Evolutionary conservation across 1,140 invertebrate species (phyloP).

Genomic region (Manduca sexta): DNA sequence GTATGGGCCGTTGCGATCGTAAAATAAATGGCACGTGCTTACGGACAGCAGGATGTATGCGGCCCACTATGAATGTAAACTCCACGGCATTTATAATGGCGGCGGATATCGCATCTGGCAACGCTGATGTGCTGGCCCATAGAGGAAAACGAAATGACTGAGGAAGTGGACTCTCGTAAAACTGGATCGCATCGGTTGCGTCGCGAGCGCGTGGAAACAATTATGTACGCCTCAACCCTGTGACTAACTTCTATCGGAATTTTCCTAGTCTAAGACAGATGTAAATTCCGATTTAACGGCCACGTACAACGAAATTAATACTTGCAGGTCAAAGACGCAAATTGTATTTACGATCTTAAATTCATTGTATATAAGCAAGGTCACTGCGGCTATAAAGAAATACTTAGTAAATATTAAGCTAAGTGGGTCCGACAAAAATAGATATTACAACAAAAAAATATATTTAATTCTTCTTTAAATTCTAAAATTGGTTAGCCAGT

Average conservation of each 20-base stretch:
- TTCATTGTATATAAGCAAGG: no score
- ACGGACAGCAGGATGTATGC: slow-evolving; percentile 46
- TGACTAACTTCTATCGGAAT: neutral
- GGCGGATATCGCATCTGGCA: slow-evolving; percentile 50
- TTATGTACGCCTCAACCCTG: slow-evolving; percentile 8
- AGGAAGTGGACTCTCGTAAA: slow-evolving; percentile 33
- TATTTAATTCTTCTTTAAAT: no score
- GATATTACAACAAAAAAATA: no score
- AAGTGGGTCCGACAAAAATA: no score
- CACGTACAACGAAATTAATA: no score
- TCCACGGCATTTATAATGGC: slow-evolving; percentile 32
- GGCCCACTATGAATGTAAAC: slow-evolving; percentile 31
- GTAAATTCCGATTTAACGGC: no score
- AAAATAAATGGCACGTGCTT: slow-evolving; percentile 37
- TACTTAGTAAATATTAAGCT: no score
- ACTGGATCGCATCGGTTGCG: slow-evolving; percentile 14
- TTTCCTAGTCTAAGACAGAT: no score
- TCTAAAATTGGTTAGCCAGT: no score
- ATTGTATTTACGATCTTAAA: no score
- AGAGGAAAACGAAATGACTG: slow-evolving; percentile 38
- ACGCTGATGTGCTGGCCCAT: slow-evolving; percentile 15
- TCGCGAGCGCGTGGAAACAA: slow-evolving; percentile 13
- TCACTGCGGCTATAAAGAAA: no score
- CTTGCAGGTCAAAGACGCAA: no score
- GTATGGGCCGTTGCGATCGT: slow-evolving; percentile 15